Evolutionary conservation across 2,888 invertebrate genomes (phyloP).

Genomic region (Scaptomyza flava): DNA sequence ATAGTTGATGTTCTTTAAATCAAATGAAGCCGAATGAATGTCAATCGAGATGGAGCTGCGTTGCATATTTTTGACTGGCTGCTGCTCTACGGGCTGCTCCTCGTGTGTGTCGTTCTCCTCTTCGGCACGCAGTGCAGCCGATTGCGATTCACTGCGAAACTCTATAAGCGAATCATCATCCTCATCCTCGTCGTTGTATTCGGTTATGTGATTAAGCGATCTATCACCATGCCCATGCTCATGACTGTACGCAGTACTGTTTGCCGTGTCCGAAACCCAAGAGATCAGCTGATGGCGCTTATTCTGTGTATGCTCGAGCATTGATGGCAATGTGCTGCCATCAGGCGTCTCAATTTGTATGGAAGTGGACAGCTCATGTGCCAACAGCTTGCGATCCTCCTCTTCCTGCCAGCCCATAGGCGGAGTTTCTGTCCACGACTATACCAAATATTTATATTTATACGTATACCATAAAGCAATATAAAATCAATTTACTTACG

Average conservation of each 20-base stretch:
- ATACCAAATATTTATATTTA: conserved; percentile 79
- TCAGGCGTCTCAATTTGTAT: conserved; percentile 84
- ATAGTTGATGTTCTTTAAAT: conserved; percentile 76
- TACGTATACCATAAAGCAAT: background rate
- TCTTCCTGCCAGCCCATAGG: conserved; percentile 94
- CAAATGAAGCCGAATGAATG: conserved; percentile 78
- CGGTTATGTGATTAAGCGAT: conserved; percentile 38
- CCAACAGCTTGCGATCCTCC: conserved; percentile 87
- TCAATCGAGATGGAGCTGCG: conserved; percentile 75
- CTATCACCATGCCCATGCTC: conserved; percentile 45
- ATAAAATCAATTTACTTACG: conserved; percentile 57
- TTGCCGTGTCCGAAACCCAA: conserved; percentile 77
- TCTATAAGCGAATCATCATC: conserved; percentile 82
- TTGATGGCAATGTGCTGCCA: conserved; percentile 73
- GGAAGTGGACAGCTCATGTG: conserved; percentile 81
- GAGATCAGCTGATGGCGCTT: conserved; percentile 71
- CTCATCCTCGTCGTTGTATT: conserved; percentile 59
- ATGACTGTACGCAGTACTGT: conserved; percentile 69
- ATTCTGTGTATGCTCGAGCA: conserved; percentile 57
- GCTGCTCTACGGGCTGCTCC: background rate
- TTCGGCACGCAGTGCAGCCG: conserved; percentile 63
- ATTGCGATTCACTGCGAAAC: conserved; percentile 82
- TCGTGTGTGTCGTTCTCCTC: conserved; percentile 27
- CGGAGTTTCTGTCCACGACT: conserved; percentile 97
- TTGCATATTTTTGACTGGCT: conserved; percentile 12